Percentiles rank a stretch among this genome's conserved stretches.
Evolutionary conservation across 2,797 vertebrate genomes (phyloP).

Genomic region (Lophius americanus): DNA sequence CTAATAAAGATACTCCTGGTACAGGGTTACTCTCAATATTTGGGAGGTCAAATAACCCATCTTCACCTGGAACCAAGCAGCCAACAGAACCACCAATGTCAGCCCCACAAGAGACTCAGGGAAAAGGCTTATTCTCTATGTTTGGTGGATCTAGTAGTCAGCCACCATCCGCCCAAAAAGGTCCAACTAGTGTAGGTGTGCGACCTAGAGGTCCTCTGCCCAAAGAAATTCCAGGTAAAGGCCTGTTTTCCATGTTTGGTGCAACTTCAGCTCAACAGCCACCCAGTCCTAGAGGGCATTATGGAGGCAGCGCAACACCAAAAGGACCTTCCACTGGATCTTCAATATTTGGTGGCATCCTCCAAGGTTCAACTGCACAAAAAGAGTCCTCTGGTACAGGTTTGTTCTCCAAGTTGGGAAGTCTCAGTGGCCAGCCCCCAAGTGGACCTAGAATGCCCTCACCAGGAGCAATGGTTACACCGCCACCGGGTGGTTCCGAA

Average conservation of each 20-base stretch:
- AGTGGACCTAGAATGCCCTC: constrained; percentile 37
- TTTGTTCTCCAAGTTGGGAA: constrained; percentile 80
- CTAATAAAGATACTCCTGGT: constrained; percentile 76
- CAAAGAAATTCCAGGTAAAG: constrained; percentile 76
- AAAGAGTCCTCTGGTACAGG: constrained; percentile 70
- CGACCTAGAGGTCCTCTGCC: constrained; percentile 58
- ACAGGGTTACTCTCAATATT: constrained; percentile 90
- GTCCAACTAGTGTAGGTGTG: constrained; percentile 43
- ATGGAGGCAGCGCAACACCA: constrained; percentile 28
- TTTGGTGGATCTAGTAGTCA: constrained; percentile 74
- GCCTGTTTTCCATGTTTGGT: constrained; percentile 82
- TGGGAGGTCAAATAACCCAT: constrained; percentile 72
- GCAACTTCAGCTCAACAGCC: constrained; percentile 67
- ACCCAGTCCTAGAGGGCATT: constrained; percentile 55
- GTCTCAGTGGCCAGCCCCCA: constrained; percentile 60
- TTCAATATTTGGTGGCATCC: constrained; percentile 72
- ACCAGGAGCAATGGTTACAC: constrained; percentile 38
- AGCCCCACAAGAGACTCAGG: constrained; percentile 65
- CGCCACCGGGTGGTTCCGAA: constrained; percentile 52
- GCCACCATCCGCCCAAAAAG: constrained; percentile 54
- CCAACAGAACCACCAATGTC: constrained; percentile 29
- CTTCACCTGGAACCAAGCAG: constrained; percentile 56
- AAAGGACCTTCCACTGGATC: constrained; percentile 60
- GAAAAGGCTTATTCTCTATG: constrained; percentile 79
- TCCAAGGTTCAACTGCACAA: constrained; percentile 57